A percentile compares a stretch with the other conserved stretches of the same genome.
These are phyloP conservation scores for Octonoba sinensis DNA, from an alignment of 2,888 invertebrate genomes.

Conservation along the genomic window DNA sequence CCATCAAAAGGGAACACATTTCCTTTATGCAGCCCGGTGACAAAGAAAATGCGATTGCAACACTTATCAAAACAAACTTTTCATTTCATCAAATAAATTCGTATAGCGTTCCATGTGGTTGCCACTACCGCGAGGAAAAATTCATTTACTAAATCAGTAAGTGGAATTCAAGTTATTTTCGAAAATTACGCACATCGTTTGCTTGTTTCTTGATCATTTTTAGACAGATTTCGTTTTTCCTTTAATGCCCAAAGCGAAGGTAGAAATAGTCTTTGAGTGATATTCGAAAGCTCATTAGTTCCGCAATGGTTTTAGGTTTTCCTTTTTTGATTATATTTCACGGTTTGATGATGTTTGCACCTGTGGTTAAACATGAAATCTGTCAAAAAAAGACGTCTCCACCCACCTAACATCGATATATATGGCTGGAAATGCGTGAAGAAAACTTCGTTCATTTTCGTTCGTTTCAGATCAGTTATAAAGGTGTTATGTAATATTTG, in stretches of 20 bases:
- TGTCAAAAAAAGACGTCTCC: no score
- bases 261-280: constrained; percentile 30
- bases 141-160: background rate
- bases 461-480: no score
- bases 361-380: no score
- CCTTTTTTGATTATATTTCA: constrained; percentile 41
- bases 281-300: constrained; percentile 47
- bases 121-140: background rate
- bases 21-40: no score
- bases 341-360: constrained; percentile 6
- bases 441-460: no score
- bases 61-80: background rate
- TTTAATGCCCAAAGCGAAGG: constrained; percentile 13
- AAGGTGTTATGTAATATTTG: no score
- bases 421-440: no score
- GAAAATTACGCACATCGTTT: constrained; percentile 9
- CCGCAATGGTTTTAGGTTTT: constrained; percentile 20
- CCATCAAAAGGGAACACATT: no score
- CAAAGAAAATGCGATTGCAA: no score
- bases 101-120: background rate
- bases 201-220: constrained; percentile 9
- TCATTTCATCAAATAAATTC: background rate
- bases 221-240: background rate
- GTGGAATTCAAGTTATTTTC: constrained; percentile 34
- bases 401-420: no score